A percentile compares a stretch with the other conserved stretches of the same genome.
Evolutionary conservation across 1,140 invertebrate species (phyloP).

Genomic region (Meloidogyne chitwoodi): DNA sequence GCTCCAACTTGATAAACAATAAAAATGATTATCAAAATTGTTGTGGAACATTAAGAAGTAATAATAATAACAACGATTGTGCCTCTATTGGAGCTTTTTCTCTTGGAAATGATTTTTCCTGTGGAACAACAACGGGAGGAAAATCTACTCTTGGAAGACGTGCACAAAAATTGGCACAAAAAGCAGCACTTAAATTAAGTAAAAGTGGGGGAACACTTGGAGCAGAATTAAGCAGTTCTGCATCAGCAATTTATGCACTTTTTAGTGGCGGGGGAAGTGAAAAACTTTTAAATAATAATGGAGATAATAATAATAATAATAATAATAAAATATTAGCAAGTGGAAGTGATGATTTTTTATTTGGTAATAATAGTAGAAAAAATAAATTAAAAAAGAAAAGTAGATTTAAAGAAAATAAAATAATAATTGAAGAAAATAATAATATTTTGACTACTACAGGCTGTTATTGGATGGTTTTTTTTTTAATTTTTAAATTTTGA

Average conservation of each 20-base stretch:
- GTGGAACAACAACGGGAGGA: conserved; percentile 1
- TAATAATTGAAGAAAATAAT: neutral
- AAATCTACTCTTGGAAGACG: conserved; percentile 22
- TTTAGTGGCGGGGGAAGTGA: conserved; percentile 27
- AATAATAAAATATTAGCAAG: no score
- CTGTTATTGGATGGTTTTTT: neutral
- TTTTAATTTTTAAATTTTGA: neutral
- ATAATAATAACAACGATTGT: no score
- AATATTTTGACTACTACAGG: neutral
- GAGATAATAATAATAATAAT: neutral
- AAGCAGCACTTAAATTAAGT: conserved; percentile 25
- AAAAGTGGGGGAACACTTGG: conserved; percentile 28
- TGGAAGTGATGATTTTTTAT: conserved; percentile 1
- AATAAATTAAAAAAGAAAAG: no score
- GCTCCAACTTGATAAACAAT: neutral
- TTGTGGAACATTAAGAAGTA: neutral
- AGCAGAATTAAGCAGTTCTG: conserved; percentile 34
- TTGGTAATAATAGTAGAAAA: neutral
- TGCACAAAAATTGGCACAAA: conserved; percentile 25
- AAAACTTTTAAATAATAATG: neutral
- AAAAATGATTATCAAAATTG: neutral
- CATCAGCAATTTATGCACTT: conserved; percentile 40
- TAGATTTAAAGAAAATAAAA: neutral
- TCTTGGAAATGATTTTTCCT: neutral
- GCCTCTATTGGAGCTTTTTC: neutral